Evolutionary conservation across 2,797 vertebrate species (phyloP), one percentile per base, ranked within the genome.

Genomic region (Pterois miles): DNA sequence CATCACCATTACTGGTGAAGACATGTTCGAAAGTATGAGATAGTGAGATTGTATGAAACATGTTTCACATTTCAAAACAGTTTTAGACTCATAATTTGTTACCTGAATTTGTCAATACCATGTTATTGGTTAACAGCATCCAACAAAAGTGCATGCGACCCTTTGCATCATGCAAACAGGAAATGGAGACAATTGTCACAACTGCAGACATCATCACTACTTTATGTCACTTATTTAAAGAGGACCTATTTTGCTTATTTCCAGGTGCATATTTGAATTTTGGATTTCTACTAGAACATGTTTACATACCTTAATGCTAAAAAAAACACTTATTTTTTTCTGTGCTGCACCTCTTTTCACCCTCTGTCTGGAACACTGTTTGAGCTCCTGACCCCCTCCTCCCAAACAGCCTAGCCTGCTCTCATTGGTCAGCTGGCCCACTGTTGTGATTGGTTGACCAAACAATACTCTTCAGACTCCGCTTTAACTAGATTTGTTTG

Each of bases 151-250:
- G 66, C 54, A 74, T 40, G 54, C 14, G 1, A 52, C 59, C 38
- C 58, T 63, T 74, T 40, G 74, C 36, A 23, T 56, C 59, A 38
- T 50, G 58, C 50, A 48, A 65, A 78, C 58, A 74, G 40, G 58
- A 38, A 33, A 1, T 33, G 43, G 60, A 82, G 68, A 74, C 70
- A 53, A 29, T 0, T 3, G 71, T 53, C 46, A 36, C 16, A 27
- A 18, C 43, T 12, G 71, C 14, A 68, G 48, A 71, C 11, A 31
- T 50, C 38, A 16, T 50, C 13, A 27, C n/a, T 2, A 46, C 54
- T 56, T 63, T 7, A 16, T 16, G 38, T 54, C 33, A 38, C 9
- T 34, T 12, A 2, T 13, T 36, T 13, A 23, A n/a, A 13, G 9
- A 43, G 40, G 40, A 43, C 40, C 40, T 43, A 18, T 18, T 43